Conservation (phyloP, 1,140 invertebrate species). For the Drosophila bocki region DNA sequence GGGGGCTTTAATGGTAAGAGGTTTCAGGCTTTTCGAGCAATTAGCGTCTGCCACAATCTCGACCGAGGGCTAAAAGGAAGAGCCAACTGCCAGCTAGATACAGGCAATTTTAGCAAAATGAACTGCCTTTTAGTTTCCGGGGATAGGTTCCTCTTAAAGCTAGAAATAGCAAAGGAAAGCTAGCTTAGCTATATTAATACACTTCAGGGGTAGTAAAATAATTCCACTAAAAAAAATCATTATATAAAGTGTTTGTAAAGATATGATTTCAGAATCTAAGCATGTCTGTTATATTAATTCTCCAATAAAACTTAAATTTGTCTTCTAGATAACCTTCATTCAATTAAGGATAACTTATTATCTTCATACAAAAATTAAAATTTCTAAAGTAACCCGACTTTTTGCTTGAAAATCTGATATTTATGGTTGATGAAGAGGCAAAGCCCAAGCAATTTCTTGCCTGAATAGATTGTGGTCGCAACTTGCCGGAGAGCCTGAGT, state of each 20-base stretch:
- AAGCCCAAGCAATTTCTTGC: conserved; percentile 7
- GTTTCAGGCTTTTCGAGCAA: conserved; percentile 66
- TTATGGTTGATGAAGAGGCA: conserved; percentile 10
- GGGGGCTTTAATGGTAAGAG: conserved; percentile 32
- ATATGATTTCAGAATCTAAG: no score
- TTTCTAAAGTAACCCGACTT: background rate
- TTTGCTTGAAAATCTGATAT: conserved; percentile 5
- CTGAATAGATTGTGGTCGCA: conserved; percentile 37
- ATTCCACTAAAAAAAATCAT: no score
- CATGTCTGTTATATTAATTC: background rate
- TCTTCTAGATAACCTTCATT: background rate
- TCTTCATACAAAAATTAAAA: background rate
- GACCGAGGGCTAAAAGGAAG: conserved; percentile 63
- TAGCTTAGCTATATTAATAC: background rate
- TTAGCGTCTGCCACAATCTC: conserved; percentile 80
- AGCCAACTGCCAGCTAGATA: conserved; percentile 60
- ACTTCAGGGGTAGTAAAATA: background rate
- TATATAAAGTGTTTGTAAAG: no score
- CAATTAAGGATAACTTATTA: background rate
- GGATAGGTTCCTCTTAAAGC: conserved; percentile 1
- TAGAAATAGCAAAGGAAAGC: background rate
- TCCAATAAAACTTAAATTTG: no score
- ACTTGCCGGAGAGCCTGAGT: conserved; percentile 6
- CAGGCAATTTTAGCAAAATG: conserved; percentile 56
- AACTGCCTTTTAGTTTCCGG: conserved; percentile 30